Conservation (phyloP, 2,797 vertebrate genomes). For the Bovichtus variegatus region DNA sequence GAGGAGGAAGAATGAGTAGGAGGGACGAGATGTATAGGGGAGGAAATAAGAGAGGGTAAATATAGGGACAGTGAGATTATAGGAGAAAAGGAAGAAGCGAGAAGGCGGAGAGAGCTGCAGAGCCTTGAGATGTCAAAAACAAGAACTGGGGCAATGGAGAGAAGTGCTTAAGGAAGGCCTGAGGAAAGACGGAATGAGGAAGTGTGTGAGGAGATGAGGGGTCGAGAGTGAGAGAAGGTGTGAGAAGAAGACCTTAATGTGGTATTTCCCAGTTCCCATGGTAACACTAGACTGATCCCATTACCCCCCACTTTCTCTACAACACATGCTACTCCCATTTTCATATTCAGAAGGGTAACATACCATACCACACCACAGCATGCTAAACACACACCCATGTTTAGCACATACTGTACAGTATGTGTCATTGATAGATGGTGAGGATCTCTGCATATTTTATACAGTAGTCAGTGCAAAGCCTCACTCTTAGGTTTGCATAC, state of each 20-base stretch:
- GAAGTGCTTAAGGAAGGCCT: slow-evolving; percentile 19
- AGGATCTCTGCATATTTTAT: slow-evolving; percentile 50
- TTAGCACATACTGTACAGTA: slow-evolving; percentile 19
- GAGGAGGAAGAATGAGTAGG: not conserved
- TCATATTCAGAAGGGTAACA: slow-evolving; percentile 55
- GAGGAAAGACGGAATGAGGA: slow-evolving; percentile 22
- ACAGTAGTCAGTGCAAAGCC: slow-evolving; percentile 8
- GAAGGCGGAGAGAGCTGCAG: not conserved
- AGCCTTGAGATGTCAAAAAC: slow-evolving; percentile 13
- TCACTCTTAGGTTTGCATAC: not conserved
- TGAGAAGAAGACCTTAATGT: slow-evolving; percentile 60
- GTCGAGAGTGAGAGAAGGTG: slow-evolving; percentile 18
- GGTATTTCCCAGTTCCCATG: slow-evolving; percentile 87
- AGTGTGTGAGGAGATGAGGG: slow-evolving; percentile 27
- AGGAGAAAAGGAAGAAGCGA: not conserved
- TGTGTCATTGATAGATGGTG: slow-evolving; percentile 37
- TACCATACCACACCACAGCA: slow-evolving; percentile 26
- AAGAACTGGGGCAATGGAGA: slow-evolving; percentile 40
- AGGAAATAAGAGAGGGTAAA: not conserved
- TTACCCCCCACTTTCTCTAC: not conserved
- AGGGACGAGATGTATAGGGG: not conserved
- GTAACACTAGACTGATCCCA: slow-evolving; percentile 75
- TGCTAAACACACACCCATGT: slow-evolving; percentile 33
- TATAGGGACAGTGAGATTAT: not conserved
- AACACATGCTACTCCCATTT: slow-evolving; percentile 45